phyloP scores from a whole-genome alignment of 2,888 invertebrate species.

The Diloba caeruleocephala region DNA sequence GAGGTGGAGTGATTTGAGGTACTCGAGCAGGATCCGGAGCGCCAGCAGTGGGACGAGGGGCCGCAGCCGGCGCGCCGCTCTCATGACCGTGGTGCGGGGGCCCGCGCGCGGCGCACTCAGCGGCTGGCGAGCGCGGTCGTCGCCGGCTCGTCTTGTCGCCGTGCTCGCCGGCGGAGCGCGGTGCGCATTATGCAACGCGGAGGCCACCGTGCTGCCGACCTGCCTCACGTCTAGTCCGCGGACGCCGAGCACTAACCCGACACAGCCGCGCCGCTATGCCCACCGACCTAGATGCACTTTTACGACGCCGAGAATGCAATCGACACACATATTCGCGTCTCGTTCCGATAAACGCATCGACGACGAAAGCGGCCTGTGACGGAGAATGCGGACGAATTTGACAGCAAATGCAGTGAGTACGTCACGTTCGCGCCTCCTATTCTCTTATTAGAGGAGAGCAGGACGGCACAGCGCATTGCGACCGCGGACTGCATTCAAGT shows the following conservation, averaged over 20 bases:
- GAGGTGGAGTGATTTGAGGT: constrained; percentile 79
- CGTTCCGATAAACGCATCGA: constrained; percentile 89
- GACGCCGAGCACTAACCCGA: constrained; percentile 83
- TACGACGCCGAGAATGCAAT: constrained; percentile 86
- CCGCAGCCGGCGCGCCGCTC: constrained; percentile 67
- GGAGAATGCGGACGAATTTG: constrained; percentile 88
- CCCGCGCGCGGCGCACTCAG: constrained; percentile 45
- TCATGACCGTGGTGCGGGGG: constrained; percentile 60
- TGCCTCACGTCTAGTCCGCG: constrained; percentile 85
- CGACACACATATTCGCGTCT: constrained; percentile 89
- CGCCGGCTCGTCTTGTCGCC: constrained; percentile 60
- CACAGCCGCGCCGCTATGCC: constrained; percentile 77
- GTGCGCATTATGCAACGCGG: constrained; percentile 82
- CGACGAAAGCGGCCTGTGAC: constrained; percentile 88
- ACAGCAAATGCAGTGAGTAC: constrained; percentile 86
- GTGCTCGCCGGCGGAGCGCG: constrained; percentile 72
- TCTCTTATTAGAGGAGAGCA: constrained; percentile 75
- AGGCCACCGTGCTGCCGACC: constrained; percentile 74
- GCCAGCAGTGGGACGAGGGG: constrained; percentile 77
- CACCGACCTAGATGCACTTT: constrained; percentile 89
- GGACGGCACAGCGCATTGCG: constrained; percentile 78
- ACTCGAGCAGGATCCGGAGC: constrained; percentile 80
- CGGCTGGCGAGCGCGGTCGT: constrained; percentile 53
- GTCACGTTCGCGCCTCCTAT: constrained; percentile 83
- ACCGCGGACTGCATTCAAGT: constrained; percentile 87